Evolutionary conservation across 2,888 invertebrate species (phyloP).

Genomic region (Platycheirus albimanus): DNA sequence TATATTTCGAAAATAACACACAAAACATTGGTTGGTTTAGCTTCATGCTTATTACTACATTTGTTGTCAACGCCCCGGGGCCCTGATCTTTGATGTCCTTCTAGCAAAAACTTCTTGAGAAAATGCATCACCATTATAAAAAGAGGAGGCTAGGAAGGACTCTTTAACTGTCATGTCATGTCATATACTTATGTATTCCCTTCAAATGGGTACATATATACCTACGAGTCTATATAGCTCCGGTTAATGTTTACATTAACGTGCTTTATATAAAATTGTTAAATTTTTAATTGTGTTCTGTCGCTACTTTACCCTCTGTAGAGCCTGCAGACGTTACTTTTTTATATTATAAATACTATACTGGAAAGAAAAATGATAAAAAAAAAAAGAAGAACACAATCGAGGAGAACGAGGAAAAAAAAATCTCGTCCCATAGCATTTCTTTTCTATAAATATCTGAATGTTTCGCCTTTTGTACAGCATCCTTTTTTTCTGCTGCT

Average conservation of each 20-base stretch:
- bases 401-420: conserved; percentile 10
- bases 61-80: conserved; percentile 46
- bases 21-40: conserved; percentile 27
- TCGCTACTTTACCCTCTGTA: conserved; percentile 69
- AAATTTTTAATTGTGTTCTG: conserved; percentile 74
- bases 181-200: too few species aligned
- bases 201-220: too few species aligned
- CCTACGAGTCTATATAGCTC: too few species aligned
- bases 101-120: conserved; percentile 49
- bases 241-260: conserved; percentile 74
- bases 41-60: conserved; percentile 51
- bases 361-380: conserved; percentile 16
- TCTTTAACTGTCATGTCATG: neutral
- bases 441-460: conserved; percentile 73
- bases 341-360: conserved; percentile 64
- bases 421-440: conserved; percentile 44
- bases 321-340: conserved; percentile 71
- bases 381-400: conserved; percentile 28
- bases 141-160: conserved; percentile 28
- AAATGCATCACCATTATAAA: conserved; percentile 30
- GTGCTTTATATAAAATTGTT: conserved; percentile 72
- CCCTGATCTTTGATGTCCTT: conserved; percentile 72
- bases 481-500: conserved; percentile 59
- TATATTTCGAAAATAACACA: conserved; percentile 28
- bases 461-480: conserved; percentile 69